A percentile compares a stretch with the other conserved stretches of the same genome.
These are phyloP conservation scores for Mamestra brassicae DNA, from an alignment of 2,888 invertebrate species.

Conservation along the genomic window DNA sequence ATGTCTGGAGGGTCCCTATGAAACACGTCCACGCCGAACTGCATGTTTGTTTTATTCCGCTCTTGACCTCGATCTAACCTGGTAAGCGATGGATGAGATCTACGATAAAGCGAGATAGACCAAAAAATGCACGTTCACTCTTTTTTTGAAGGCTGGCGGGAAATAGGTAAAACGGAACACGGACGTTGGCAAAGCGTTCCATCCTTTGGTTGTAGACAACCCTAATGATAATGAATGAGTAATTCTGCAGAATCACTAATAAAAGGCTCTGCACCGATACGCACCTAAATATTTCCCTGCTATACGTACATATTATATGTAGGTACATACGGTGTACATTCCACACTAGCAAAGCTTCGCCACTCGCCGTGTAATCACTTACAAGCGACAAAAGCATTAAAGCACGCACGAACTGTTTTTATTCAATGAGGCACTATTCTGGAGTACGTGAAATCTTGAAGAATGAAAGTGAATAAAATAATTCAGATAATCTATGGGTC, in stretches of 20 bases:
- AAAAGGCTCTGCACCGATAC: neutral
- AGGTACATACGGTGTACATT: conserved; percentile 26
- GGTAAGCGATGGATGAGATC: too few relatives aligned
- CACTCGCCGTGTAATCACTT: conserved; percentile 65
- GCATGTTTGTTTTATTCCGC: too few relatives aligned
- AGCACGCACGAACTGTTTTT: conserved; percentile 71
- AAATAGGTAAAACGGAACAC: too few relatives aligned
- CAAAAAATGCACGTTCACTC: too few relatives aligned
- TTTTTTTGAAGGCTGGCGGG: too few relatives aligned
- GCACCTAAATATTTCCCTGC: neutral
- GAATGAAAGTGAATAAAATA: neutral
- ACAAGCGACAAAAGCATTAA: conserved; percentile 70
- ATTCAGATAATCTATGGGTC: neutral
- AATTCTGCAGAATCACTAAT: neutral
- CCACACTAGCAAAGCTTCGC: conserved; percentile 35
- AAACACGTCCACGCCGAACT: too few relatives aligned
- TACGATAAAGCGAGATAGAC: too few relatives aligned
- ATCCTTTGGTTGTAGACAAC: too few relatives aligned
- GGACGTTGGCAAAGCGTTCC: too few relatives aligned
- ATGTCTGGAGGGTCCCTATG: too few relatives aligned
- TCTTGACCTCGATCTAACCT: too few relatives aligned
- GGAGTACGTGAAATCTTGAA: conserved; percentile 18
- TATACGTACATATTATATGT: neutral
- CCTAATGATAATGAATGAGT: neutral
- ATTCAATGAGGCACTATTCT: conserved; percentile 64